Evolutionary conservation across 2,888 invertebrate genomes (phyloP), one percentile per base, ranked within the genome.

Genomic region (Andrena bicolor): DNA sequence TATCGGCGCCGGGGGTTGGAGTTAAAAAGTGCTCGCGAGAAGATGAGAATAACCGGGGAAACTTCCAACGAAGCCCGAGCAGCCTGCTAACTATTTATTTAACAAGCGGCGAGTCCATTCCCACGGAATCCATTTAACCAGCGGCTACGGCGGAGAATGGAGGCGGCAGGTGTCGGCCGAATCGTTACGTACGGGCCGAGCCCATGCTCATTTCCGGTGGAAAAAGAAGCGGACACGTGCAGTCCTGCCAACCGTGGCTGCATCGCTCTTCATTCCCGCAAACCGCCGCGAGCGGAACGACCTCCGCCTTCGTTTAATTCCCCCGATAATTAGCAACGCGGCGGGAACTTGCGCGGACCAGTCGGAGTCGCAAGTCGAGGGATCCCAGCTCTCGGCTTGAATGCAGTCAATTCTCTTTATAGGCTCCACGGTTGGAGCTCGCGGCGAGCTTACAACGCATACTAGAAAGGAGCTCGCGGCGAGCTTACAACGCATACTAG

Each of bases 151-250:
- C 53, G 65, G 60, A 71, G 80, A 83, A 80, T 78, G 64, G 76
- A 85, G 76, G 76, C 61, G 74, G 77, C 72, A 76, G 73, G 77
- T 83, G 76, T 69, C 61, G 84, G 41, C 26, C 61, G 80, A 60
- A 76, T 85, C 83, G 86, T 88, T 82, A 83, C 79, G 79, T 72
- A 68, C 80, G 60, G 73, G 82, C 90, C 89, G 84, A 89, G 89
- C 90, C 90, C 86, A 41, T 80, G 76, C 84, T 89, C 87, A 88
- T 90, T 90, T 90, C 90, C 90, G 86, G 85, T 71, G 77, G 66
- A 87, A 86, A 88, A 88, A 86, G 83, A 86, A 88, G 84, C 86
- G 80, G 83, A 88, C 80, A 73, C 41, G 26, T n/a, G 51, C 65
- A 49, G 20, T 51, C 2, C 49, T 66, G 23, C 66, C 60, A 66